Conservation (phyloP, 2,113 vertebrate genomes). For the Anolis carolinensis region DNA sequence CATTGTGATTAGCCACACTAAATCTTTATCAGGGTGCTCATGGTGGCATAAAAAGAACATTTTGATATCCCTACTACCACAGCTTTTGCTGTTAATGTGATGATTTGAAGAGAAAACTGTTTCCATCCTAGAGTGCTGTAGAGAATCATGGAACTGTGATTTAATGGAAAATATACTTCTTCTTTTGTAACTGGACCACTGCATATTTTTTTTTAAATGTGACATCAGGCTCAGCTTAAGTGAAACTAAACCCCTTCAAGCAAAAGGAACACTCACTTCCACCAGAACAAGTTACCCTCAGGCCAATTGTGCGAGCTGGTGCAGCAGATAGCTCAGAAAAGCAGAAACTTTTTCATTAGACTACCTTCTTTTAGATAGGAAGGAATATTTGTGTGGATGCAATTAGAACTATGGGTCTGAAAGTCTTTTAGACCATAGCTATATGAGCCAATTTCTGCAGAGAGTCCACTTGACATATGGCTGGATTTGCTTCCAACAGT, state of each 20-base stretch:
- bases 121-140: not conserved
- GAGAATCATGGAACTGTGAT: not conserved
- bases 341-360: not conserved
- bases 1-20: conserved; percentile 13
- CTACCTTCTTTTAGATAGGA: not conserved
- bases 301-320: not conserved
- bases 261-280: conserved; percentile 1
- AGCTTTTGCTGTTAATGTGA: not conserved
- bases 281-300: conserved; percentile 22
- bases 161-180: not conserved
- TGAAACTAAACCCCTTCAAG: conserved; percentile 47
- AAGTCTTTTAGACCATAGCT: not conserved
- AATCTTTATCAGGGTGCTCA: conserved; percentile 6
- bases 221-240: conserved; percentile 44
- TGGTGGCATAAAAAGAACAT: conserved; percentile 14
- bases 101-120: not conserved
- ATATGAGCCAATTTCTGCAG: too few relatives aligned
- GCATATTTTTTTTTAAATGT: conserved; percentile 34
- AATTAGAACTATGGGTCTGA: not conserved
- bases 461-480: too few relatives aligned
- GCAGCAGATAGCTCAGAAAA: not conserved
- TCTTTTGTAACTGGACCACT: conserved; percentile 15
- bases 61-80: conserved; percentile 24
- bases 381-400: not conserved
- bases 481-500: too few relatives aligned